Conservation (phyloP, 2,797 vertebrate genomes). For the Poeciliopsis gracilis region DNA sequence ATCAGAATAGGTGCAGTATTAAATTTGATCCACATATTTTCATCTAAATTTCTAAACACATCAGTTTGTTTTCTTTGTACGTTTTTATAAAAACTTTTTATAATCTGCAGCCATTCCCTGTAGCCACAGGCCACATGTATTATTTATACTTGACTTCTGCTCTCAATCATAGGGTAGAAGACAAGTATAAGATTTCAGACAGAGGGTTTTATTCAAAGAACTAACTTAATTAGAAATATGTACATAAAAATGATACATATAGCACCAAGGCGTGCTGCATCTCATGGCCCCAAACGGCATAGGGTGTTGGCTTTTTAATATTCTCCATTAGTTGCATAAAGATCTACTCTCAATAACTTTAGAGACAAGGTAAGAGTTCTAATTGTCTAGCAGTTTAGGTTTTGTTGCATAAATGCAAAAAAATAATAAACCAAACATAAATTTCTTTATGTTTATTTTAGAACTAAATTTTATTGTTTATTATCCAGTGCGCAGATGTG, state of each 20-base stretch:
- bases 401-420: not conserved
- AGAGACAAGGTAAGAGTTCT: not conserved
- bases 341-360: not conserved
- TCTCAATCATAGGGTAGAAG: too few species aligned
- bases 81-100: not conserved
- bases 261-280: not conserved
- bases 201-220: too few species aligned
- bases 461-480: too few species aligned
- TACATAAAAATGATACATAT: too few species aligned
- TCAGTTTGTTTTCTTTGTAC: not conserved
- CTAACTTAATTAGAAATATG: too few species aligned
- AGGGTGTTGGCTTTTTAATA: not conserved
- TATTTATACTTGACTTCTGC: too few species aligned
- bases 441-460: too few species aligned
- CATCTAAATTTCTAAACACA: not conserved
- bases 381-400: not conserved
- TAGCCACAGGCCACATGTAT: not conserved
- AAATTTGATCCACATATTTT: not conserved
- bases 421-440: not conserved
- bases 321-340: not conserved
- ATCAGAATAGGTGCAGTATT: not conserved
- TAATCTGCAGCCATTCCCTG: not conserved
- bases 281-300: not conserved
- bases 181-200: too few species aligned
- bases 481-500: too few species aligned